phyloP scores from a whole-genome alignment of 2,797 vertebrate genomes.

The Lemur catta region DNA sequence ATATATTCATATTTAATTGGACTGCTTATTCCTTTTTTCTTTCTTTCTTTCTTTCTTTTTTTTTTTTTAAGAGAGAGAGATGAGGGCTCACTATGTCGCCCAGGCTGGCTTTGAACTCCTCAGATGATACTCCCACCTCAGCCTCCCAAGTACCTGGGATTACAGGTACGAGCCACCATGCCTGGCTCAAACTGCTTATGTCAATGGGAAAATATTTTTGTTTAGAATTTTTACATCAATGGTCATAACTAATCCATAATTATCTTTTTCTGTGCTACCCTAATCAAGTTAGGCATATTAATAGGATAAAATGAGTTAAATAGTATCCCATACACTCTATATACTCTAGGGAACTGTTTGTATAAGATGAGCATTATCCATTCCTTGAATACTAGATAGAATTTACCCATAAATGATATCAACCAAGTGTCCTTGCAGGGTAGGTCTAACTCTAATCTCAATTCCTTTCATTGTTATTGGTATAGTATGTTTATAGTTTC shows the following conservation, averaged over 20 bases:
- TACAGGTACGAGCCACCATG: too few species aligned
- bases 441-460: background rate
- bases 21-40: background rate
- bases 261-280: background rate
- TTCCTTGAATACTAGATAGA: background rate
- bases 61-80: too few species aligned
- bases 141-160: too few species aligned
- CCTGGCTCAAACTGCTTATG: background rate
- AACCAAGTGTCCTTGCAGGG: background rate
- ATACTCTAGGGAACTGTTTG: background rate
- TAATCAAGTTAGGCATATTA: background rate
- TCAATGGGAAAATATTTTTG: background rate
- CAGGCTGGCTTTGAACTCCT: too few species aligned
- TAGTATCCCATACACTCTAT: background rate
- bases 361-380: background rate
- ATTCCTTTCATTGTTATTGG: background rate
- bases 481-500: background rate
- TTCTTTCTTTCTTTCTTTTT: too few species aligned
- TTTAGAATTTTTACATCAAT: background rate
- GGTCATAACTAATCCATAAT: background rate
- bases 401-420: background rate
- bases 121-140: too few species aligned
- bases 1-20: background rate
- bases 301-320: background rate
- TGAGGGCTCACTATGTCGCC: too few species aligned